A percentile compares a stretch with the other conserved stretches of the same genome.
Evolutionary conservation across 2,888 invertebrate species (phyloP).

Genomic region (Molorchus minor): DNA sequence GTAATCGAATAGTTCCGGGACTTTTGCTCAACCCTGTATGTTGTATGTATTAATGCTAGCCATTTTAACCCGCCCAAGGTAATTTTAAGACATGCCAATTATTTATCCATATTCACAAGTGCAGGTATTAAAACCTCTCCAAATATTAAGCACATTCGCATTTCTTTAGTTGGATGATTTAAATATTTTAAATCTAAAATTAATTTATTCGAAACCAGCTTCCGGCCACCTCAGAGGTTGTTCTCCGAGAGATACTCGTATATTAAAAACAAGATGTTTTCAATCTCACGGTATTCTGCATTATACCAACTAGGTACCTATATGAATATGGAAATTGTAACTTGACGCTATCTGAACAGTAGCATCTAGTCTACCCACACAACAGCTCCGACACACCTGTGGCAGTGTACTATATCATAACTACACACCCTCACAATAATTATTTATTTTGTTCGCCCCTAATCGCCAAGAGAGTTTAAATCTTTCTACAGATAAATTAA

Average conservation of each 20-base stretch:
- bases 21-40: too few species aligned
- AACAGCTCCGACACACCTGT: constrained; percentile 34
- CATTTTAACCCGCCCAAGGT: too few species aligned
- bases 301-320: constrained; percentile 33
- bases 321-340: constrained; percentile 51
- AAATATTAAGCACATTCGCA: too few species aligned
- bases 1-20: too few species aligned
- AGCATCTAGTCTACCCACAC: constrained; percentile 46
- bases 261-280: constrained; percentile 26
- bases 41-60: too few species aligned
- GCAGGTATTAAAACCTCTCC: too few species aligned
- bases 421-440: constrained; percentile 20
- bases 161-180: too few species aligned
- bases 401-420: constrained; percentile 23
- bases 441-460: constrained; percentile 24
- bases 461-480: constrained; percentile 22
- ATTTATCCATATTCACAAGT: too few species aligned
- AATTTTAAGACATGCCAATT: too few species aligned
- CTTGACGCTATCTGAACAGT: constrained; percentile 48
- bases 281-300: constrained; percentile 30
- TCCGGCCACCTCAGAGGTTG: constrained; percentile 42
- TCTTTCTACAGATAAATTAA: constrained; percentile 24
- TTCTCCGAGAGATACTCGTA: constrained; percentile 6
- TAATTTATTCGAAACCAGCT: constrained; percentile 28
- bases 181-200: constrained; percentile 5